Evolutionary conservation across 2,888 invertebrate genomes (phyloP), one percentile per base, ranked within the genome.

Genomic region (Philhelius pedissequus): DNA sequence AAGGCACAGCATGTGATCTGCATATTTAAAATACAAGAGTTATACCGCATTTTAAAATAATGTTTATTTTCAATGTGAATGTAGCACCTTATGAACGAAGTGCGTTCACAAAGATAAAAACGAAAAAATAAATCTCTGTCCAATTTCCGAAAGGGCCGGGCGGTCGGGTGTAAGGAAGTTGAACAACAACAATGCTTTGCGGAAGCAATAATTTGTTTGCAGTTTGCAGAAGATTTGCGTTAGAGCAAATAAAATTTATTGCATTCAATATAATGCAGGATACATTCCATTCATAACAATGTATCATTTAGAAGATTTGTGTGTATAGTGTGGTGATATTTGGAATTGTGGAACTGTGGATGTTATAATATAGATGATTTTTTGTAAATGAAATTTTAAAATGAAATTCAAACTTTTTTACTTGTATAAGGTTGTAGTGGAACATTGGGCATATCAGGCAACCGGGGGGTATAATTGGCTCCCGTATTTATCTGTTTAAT

Each of bases 171-270:
- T n/a, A n/a, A n/a, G 32, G 40, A 75, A 48, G 64, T 18, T n/a
- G n/a, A 64, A 40, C 15, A 15, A 66, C 35, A 73, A 75, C 73
- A 83, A 83, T 66, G 58, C 40, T 54, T n/a, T 64, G 58, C 79
- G 79, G 83, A 83, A 79, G 83, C 70, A 79, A 83, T 79, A 62
- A 83, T 83, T 79, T 79, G 83, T 75, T 83, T 83, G 83, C 79
- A 83, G 83, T 83, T 79, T 83, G 79, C 74, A 69, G 13, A 50
- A 69, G 78, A 74, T 38, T 64, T 64, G 58, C 32, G 43, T 48
- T 40, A 52, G 30, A 35, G 38, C 15, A 78, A 74, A 69, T 9
- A 45, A 74, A 79, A 83, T 83, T 79, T 83, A 83, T 83, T 74
- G 74, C 78, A 78, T 74, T 73, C 69, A 78, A 70, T 68, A 78